Evolutionary conservation across 2,113 vertebrate genomes (phyloP), one percentile per base, ranked within the genome.

Genomic region (Sinocyclocheilus grahami): DNA sequence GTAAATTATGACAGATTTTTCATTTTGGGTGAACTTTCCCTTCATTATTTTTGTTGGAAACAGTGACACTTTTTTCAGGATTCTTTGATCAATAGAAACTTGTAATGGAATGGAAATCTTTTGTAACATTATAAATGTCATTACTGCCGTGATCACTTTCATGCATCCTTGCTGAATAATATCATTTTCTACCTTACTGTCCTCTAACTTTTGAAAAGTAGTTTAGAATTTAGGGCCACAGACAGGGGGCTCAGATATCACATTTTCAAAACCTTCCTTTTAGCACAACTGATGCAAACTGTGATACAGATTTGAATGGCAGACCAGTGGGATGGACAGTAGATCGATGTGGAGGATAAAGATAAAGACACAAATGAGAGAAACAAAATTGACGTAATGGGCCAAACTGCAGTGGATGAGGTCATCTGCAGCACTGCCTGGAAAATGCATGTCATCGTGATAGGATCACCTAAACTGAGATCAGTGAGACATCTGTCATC

Each of bases 361-460:
- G 48, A 79, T 51, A 75, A 84, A 58, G 46, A 71, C 8, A 53
- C 24, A 53, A 71, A 69, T 82, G 10, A 78, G 16, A 42, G 62
- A 37, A 62, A 74, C 78, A 33, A 3, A 74, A 84, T 46, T 87
- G 83, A 79, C n/a, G 22, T 78, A 81, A 71, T 6, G 6, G n/a
- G 14, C 76, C 27, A 63, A 72, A 77, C 11, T 51, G 58, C 78
- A 84, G 42, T 42, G 55, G 37, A 16, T 85, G 75, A 89, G 9
- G 8, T 80, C 62, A 81, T 72, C 48, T 53, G 22, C n/a, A 58
- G 13, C 30, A 76, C 30, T 78, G 65, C 74, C 69, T 30, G 85
- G 71, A 88, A 88, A 79, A n/a, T 46, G 46, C 2, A 79, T 81
- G 72, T 76, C 51, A 62, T 62, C 3, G 3, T 37, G 71, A 82